phyloP scores from a whole-genome alignment of 2,113 vertebrate genomes.

The Malurus cyaneus region DNA sequence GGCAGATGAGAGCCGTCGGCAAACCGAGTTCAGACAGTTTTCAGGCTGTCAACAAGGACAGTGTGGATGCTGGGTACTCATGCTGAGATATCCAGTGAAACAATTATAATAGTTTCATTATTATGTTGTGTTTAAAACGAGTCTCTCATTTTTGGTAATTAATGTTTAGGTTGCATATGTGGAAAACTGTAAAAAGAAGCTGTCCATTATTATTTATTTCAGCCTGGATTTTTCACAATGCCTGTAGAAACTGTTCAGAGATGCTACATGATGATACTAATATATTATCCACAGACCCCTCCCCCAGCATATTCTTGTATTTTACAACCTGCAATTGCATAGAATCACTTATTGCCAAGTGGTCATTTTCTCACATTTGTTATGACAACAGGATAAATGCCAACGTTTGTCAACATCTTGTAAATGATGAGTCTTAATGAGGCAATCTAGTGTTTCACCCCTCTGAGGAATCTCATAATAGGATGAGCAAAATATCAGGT shows the following conservation, averaged over 20 bases:
- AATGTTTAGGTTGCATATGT: not conserved
- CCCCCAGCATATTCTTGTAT: not conserved
- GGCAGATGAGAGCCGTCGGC: not conserved
- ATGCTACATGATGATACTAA: not conserved
- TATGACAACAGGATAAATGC: conserved; percentile 82
- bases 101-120: not conserved
- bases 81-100: not conserved
- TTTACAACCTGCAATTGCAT: conserved; percentile 51
- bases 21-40: not conserved
- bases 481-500: conserved; percentile 80
- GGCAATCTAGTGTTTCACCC: conserved; percentile 77
- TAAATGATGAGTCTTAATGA: conserved; percentile 84
- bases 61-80: not conserved
- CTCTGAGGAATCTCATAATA: conserved; percentile 76
- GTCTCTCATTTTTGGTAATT: conserved; percentile 17
- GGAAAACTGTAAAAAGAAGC: not conserved
- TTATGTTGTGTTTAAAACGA: not conserved
- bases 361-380: conserved; percentile 83
- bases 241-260: not conserved
- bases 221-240: conserved; percentile 20
- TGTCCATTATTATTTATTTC: conserved; percentile 7
- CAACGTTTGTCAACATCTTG: conserved; percentile 82
- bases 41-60: not conserved
- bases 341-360: conserved; percentile 75
- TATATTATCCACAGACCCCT: not conserved